Conservation (phyloP, 2,113 vertebrate species). For the Gallinago paraguaiae region DNA sequence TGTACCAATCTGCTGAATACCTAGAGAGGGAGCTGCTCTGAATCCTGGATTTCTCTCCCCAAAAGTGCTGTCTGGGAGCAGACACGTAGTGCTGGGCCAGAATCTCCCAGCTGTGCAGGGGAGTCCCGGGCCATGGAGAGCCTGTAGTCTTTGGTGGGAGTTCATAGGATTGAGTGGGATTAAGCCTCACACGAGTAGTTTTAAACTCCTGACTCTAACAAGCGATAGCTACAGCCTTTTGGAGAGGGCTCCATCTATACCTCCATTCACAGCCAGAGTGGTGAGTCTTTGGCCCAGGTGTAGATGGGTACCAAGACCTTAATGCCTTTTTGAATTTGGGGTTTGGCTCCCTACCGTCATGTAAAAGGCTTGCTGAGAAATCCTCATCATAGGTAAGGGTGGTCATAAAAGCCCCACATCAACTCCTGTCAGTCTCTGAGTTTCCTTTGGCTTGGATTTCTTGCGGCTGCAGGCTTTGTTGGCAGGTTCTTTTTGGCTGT, state of each 20-base stretch:
- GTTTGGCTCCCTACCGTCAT: not conserved
- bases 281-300: not conserved
- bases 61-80: not conserved
- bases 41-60: not conserved
- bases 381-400: not conserved
- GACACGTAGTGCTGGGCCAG: not conserved
- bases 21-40: not conserved
- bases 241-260: not conserved
- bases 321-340: not conserved
- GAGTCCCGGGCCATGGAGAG: not conserved
- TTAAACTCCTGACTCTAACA: not conserved
- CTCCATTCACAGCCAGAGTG: rapidly evolving
- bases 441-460: not conserved
- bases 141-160: not conserved
- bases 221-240: not conserved
- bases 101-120: not conserved
- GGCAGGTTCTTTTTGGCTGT: not conserved
- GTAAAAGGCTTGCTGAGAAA: not conserved
- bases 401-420: not conserved
- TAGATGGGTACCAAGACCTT: not conserved
- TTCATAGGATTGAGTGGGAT: not conserved
- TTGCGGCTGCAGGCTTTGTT: not conserved
- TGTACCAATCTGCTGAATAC: not conserved
- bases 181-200: not conserved
- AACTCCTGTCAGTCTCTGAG: rapidly evolving